Percentiles rank a stretch among this genome's conserved stretches.
Evolutionary conservation across 2,797 vertebrate species (phyloP).

Genomic region (Sitta carolinensis): DNA sequence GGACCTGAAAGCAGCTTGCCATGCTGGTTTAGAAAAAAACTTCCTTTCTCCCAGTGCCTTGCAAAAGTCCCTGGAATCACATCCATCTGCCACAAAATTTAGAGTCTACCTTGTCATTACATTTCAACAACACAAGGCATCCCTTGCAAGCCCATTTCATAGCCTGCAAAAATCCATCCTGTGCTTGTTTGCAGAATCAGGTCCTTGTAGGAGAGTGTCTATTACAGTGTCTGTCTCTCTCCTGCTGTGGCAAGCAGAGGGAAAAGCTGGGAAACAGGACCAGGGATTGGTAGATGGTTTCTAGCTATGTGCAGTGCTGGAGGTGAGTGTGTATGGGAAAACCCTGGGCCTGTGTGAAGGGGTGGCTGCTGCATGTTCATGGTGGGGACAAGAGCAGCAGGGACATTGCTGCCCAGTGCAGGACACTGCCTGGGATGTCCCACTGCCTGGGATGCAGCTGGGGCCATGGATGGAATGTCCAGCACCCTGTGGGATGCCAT

Average conservation of each 20-base stretch:
- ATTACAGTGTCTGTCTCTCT: background rate
- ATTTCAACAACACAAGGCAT: background rate
- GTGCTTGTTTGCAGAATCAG: background rate
- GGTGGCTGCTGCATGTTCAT: background rate
- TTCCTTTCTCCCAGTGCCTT: background rate
- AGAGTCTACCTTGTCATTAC: background rate
- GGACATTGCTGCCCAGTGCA: background rate
- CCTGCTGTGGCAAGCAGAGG: background rate
- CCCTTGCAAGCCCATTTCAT: background rate
- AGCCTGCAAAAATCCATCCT: background rate
- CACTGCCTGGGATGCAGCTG: background rate
- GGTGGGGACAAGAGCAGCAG: background rate
- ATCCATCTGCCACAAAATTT: background rate
- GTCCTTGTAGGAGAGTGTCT: background rate
- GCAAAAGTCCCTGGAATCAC: background rate
- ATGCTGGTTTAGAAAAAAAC: background rate
- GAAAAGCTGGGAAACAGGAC: background rate
- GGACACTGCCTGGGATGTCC: background rate
- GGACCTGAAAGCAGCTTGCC: background rate
- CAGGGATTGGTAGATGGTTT: background rate
- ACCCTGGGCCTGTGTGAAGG: background rate
- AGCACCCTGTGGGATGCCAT: background rate
- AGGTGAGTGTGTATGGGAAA: background rate
- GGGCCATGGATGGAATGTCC: background rate
- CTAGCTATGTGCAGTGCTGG: background rate